Conservation (phyloP, 1,140 invertebrate genomes). For the Patella vulgata region DNA sequence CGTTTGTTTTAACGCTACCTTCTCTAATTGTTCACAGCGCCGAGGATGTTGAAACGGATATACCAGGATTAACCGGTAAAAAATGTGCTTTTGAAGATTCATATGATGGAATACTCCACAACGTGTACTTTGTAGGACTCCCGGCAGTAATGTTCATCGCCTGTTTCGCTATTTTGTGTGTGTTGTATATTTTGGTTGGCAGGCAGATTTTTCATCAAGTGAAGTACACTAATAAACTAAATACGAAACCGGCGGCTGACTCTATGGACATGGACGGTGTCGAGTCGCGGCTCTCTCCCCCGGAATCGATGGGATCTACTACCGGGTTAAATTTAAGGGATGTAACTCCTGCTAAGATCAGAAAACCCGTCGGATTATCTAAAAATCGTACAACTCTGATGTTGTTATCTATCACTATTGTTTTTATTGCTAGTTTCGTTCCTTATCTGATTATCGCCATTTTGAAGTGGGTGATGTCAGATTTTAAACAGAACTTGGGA, state of each 20-base stretch:
- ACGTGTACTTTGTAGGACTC: constrained; percentile 32
- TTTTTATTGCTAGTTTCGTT: constrained; percentile 43
- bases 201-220: constrained; percentile 24
- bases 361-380: too few relatives aligned
- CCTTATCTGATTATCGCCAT: constrained; percentile 38
- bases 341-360: too few relatives aligned
- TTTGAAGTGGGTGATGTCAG: constrained; percentile 12
- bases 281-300: too few relatives aligned
- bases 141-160: constrained; percentile 37
- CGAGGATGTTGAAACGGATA: constrained; percentile 2
- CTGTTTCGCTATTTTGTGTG: constrained; percentile 26
- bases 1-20: constrained; percentile 15
- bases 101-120: constrained; percentile 22
- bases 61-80: constrained; percentile 26
- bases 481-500: too few relatives aligned
- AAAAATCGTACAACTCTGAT: constrained; percentile 31
- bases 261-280: too few relatives aligned
- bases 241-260: too few relatives aligned
- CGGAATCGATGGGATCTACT: too few relatives aligned
- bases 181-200: constrained; percentile 44
- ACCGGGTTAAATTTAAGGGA: too few relatives aligned
- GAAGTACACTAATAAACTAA: background rate
- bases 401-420: constrained; percentile 39
- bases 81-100: constrained; percentile 44
- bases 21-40: constrained; percentile 15